A percentile compares a stretch with the other conserved stretches of the same genome.
Conservation (phyloP, 2,797 vertebrate species). For the Labeo calbasu region DNA sequence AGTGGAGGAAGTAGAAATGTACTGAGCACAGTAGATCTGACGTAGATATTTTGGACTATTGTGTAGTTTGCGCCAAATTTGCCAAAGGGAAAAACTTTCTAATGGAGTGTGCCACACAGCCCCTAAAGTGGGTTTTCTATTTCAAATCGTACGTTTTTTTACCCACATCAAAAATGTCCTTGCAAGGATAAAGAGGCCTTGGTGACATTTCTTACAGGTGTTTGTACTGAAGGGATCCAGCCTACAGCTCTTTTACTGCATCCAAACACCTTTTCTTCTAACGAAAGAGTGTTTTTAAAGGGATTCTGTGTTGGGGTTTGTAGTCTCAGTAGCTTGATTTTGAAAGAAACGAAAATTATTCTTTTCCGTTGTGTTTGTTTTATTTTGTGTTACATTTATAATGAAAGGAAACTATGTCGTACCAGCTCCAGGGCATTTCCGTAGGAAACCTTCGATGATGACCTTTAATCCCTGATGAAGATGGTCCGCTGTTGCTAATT, state of each 20-base stretch:
- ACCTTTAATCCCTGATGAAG: slow-evolving; percentile 27
- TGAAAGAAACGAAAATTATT: slow-evolving; percentile 58
- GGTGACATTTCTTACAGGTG: slow-evolving; percentile 70
- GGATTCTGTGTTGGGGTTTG: slow-evolving; percentile 55
- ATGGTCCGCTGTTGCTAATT: slow-evolving; percentile 60
- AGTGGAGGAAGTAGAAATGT: slow-evolving; percentile 34
- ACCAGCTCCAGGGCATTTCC: slow-evolving; percentile 69
- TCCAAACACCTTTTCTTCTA: slow-evolving; percentile 51
- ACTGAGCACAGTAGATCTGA: slow-evolving; percentile 46
- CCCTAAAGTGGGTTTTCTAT: slow-evolving; percentile 74
- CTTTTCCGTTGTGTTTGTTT: slow-evolving; percentile 42
- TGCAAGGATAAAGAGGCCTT: slow-evolving; percentile 59
- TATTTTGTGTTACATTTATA: slow-evolving; percentile 29
- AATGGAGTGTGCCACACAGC: slow-evolving; percentile 64
- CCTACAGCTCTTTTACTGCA: slow-evolving; percentile 44
- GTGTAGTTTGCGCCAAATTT: slow-evolving; percentile 76
- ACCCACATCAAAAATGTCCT: slow-evolving; percentile 71
- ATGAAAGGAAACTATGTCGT: slow-evolving; percentile 69
- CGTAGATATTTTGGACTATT: slow-evolving; percentile 57
- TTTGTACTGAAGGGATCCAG: slow-evolving; percentile 72
- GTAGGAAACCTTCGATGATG: slow-evolving; percentile 52
- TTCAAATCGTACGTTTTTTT: slow-evolving; percentile 69
- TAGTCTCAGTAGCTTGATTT: slow-evolving; percentile 67
- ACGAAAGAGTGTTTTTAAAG: slow-evolving; percentile 48
- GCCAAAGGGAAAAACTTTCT: slow-evolving; percentile 79